phyloP scores from a whole-genome alignment of 1,140 invertebrate species.

The Drosophila neocordata region DNA sequence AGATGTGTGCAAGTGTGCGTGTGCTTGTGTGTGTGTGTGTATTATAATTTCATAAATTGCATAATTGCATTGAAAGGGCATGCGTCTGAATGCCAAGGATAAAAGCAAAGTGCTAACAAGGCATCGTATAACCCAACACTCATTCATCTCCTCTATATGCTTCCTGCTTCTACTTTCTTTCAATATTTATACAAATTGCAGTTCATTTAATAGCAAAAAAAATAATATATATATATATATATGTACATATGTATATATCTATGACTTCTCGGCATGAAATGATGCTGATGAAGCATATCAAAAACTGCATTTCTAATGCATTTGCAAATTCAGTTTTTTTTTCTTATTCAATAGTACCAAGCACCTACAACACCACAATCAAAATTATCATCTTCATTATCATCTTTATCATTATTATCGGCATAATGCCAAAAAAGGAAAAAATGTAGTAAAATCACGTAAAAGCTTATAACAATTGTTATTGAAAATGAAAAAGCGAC shows the following conservation, averaged over 20 bases:
- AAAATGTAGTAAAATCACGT: constrained; percentile 5
- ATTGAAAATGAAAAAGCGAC: neutral
- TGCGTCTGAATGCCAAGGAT: neutral
- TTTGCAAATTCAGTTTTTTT: neutral
- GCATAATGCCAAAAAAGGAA: neutral
- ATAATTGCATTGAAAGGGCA: constrained; percentile 5
- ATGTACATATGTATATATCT: neutral
- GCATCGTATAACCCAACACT: neutral
- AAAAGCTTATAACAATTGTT: constrained; percentile 9
- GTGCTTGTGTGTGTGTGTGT: neutral
- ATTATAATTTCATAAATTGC: constrained; percentile 5
- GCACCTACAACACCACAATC: neutral
- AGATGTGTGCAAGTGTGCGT: neutral
- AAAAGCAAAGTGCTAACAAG: constrained; percentile 1
- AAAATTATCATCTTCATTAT: neutral
- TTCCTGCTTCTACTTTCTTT: neutral
- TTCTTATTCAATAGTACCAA: neutral
- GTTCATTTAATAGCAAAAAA: neutral
- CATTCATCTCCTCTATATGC: neutral
- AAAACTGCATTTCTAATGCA: neutral
- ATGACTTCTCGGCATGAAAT: neutral
- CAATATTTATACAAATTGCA: constrained; percentile 9
- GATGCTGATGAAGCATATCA: constrained; percentile 1
- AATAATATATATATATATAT: neutral
- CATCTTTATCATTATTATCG: neutral